Base-by-base conservation (phyloP, 2,888 invertebrate genomes). In the Bursaphelenchus okinawaensis region DNA sequence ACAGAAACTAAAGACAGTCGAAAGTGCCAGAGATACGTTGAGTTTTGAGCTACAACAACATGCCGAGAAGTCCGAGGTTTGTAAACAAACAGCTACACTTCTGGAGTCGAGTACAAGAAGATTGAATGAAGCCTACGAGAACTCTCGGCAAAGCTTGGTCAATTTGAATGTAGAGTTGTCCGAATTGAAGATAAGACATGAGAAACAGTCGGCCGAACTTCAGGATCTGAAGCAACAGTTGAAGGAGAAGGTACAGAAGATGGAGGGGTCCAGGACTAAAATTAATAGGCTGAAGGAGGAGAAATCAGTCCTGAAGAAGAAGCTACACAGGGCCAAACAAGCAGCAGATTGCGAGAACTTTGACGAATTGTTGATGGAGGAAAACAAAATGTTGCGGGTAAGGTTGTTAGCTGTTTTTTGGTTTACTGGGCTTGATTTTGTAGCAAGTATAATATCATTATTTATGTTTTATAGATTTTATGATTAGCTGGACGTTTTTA, bases 291-390 rank as follows among this genome's bases (percentile, higher is more conserved):
- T 95, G 72, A 84, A 86, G 80, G 86, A 75, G 59, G 75, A 75
- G 85, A 88, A 94, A 74, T 93, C 92, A 2, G 90, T 91, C 81
- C 85, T 93, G 72, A 89, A 91, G 75, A 89, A 92, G 7, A 94
- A 94, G 83, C 90, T 94, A 40, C 96, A 96, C 83, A 87, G 95
- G 67, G 92, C 93, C 89, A 95, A 95, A 86, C 95, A 95, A 86
- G 92, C 93, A 85, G 93, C 93, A 84, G 88, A 93, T 85, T 93
- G 93, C 0, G 93, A 92, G 72, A 92, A 91, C 72, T 92, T 93
- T 52, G 89, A 95, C 85, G 94, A 96, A 85, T 94, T 98, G 51
- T 89, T 98, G 87, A 89, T 93, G 80, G 96, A 96, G 83, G 96
- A 98, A 85, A 91, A 96, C 65, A 87, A 93, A 1, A 95, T 96